Evolutionary conservation across 1,140 invertebrate species (phyloP).

Genomic region (Lepidurus apus): DNA sequence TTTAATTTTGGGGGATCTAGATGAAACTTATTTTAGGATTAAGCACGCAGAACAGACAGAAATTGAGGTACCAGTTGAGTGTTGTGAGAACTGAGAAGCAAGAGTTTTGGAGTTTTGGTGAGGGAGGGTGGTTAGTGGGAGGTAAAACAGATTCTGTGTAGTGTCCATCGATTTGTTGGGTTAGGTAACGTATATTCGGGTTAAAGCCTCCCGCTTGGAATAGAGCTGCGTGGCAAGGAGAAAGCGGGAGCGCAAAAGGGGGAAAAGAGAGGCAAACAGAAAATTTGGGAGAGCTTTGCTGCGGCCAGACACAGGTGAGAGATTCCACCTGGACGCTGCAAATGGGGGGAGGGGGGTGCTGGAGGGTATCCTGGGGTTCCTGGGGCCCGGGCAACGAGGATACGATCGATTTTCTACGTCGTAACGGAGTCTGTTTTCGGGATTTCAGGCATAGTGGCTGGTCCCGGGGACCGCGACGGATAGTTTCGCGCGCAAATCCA

Average conservation of each 20-base stretch:
- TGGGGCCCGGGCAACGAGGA: slow-evolving; percentile 1
- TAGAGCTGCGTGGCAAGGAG: background rate
- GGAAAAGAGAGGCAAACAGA: background rate
- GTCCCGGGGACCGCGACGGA: background rate
- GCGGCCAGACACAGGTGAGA: background rate
- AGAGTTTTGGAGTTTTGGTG: background rate
- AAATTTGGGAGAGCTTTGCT: background rate
- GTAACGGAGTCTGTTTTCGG: background rate
- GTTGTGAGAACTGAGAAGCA: too few species aligned
- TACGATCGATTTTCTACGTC: background rate
- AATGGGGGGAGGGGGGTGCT: background rate
- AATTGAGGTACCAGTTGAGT: too few species aligned
- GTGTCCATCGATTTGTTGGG: slow-evolving; percentile 14
- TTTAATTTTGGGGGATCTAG: too few species aligned
- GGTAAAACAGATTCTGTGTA: background rate
- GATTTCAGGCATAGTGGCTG: background rate
- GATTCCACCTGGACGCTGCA: slow-evolving; percentile 16
- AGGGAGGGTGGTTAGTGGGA: background rate
- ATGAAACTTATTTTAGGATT: too few species aligned
- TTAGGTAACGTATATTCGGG: slow-evolving; percentile 9
- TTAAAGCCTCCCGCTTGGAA: background rate
- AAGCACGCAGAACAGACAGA: too few species aligned
- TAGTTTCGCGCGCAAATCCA: background rate
- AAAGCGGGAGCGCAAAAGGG: background rate
- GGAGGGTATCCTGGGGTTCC: background rate